A percentile compares a stretch with the other conserved stretches of the same genome.
These are phyloP conservation scores for Meiosimyza decipiens DNA, from an alignment of 2,888 invertebrate species.

Conservation along the genomic window DNA sequence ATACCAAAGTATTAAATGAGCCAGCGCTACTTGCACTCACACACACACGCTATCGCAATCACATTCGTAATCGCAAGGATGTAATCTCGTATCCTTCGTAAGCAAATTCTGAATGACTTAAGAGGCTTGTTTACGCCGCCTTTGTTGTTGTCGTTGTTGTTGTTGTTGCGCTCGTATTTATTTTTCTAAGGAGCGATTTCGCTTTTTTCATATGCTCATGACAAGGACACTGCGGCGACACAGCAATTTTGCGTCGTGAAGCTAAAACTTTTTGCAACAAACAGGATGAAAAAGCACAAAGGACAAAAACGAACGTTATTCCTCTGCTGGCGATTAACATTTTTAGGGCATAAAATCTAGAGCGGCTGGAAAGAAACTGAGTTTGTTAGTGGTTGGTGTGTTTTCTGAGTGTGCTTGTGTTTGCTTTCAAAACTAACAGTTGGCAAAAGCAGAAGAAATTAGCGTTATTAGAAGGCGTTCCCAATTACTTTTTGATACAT, in stretches of 20 bases:
- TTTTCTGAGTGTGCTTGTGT: no score
- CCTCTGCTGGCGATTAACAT: constrained; percentile 8
- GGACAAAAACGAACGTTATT: not conserved
- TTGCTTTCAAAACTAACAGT: no score
- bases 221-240: no score
- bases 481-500: no score
- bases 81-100: constrained; percentile 22
- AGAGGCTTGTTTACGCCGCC: constrained; percentile 33
- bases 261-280: not conserved
- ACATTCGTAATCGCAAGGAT: constrained; percentile 10
- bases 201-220: constrained; percentile 7
- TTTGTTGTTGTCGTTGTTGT: constrained; percentile 22
- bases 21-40: constrained; percentile 5
- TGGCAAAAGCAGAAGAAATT: no score
- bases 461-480: no score
- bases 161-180: not conserved
- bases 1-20: not conserved
- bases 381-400: no score
- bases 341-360: constrained; percentile 8
- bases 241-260: not conserved
- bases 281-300: not conserved
- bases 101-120: constrained; percentile 31
- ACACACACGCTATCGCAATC: not conserved
- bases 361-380: no score
- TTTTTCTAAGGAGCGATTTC: not conserved